Percentiles rank a stretch among this genome's conserved stretches.
phyloP scores from a whole-genome alignment of 2,113 vertebrate genomes.

The Smithornis capensis region DNA sequence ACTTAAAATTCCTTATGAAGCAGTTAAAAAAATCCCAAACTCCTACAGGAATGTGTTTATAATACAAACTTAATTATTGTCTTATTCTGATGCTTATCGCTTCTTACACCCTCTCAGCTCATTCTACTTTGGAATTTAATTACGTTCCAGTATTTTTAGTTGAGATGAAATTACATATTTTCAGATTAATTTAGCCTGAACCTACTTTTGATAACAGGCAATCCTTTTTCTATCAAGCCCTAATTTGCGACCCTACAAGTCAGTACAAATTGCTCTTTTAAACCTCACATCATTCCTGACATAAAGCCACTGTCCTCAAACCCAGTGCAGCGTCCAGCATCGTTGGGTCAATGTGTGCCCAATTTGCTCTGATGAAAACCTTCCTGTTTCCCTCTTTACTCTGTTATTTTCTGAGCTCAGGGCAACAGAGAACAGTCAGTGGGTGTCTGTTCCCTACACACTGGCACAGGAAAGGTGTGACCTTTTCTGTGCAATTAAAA shows the following conservation, averaged over 20 bases:
- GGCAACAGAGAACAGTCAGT: background rate
- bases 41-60: conserved; percentile 9
- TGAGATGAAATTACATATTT: conserved; percentile 48
- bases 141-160: conserved; percentile 38
- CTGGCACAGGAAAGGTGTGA: fast-evolving
- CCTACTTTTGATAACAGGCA: background rate
- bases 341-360: background rate
- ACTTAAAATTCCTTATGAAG: conserved; percentile 7
- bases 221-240: background rate
- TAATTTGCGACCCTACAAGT: background rate
- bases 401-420: background rate
- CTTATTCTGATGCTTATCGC: background rate
- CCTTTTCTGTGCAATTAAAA: background rate
- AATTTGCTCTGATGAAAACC: background rate
- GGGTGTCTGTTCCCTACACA: background rate
- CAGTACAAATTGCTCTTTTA: background rate
- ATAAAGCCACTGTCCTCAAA: background rate
- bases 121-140: conserved; percentile 41
- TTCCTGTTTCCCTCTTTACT: background rate
- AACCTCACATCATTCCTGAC: fast-evolving
- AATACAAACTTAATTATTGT: conserved; percentile 28
- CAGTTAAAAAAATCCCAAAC: background rate
- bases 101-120: background rate
- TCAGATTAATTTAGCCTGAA: conserved; percentile 38
- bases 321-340: too few relatives aligned